phyloP scores from a whole-genome alignment of 2,113 vertebrate genomes.

The Hymenochirus boettgeri region DNA sequence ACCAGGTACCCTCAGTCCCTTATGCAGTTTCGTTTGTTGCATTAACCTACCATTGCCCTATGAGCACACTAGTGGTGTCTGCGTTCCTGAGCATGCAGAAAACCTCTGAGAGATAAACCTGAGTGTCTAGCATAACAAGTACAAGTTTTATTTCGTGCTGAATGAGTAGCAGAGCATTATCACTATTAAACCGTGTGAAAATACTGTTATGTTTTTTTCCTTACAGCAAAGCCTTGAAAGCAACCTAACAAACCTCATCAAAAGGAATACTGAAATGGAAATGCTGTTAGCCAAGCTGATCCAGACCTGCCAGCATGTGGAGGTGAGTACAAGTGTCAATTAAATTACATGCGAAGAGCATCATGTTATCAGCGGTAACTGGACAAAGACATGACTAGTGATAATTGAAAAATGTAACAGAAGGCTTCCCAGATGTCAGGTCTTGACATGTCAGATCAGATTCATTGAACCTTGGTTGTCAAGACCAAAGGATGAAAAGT shows the following conservation, averaged over 20 bases:
- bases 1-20: too few relatives aligned
- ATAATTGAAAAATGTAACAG: background rate
- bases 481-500: background rate
- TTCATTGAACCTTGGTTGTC: background rate
- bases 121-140: too few relatives aligned
- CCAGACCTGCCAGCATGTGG: slow-evolving; percentile 95
- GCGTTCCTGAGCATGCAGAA: too few relatives aligned
- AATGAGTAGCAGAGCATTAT: background rate
- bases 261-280: slow-evolving; percentile 97
- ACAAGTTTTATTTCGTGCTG: too few relatives aligned
- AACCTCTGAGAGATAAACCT: too few relatives aligned
- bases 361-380: background rate
- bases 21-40: too few relatives aligned
- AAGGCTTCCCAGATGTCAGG: background rate
- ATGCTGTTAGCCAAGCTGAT: slow-evolving; percentile 94
- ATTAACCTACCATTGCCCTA: too few relatives aligned
- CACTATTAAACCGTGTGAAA: background rate
- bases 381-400: slow-evolving; percentile 3
- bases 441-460: background rate
- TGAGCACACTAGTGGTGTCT: too few relatives aligned
- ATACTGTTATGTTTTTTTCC: slow-evolving; percentile 45
- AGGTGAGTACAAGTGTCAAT: slow-evolving; percentile 71
- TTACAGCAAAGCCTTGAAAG: slow-evolving; percentile 91
- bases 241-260: slow-evolving; percentile 93
- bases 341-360: background rate